Base-by-base conservation (phyloP, 2,113 vertebrate species). In the Oxyruncus cristatus region DNA sequence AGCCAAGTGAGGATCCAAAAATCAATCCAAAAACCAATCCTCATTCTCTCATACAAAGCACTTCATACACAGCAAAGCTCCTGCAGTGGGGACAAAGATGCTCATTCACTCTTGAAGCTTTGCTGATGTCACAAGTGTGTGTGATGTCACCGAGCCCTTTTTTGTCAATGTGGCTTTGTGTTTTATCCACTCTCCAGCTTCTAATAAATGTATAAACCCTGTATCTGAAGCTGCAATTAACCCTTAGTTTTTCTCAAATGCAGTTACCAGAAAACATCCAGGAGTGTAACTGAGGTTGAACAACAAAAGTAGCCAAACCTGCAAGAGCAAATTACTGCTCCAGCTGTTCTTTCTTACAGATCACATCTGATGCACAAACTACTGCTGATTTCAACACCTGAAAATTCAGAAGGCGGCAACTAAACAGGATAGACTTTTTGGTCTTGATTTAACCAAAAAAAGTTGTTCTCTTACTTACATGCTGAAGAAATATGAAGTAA, bases 131-230 rank as follows among this genome's bases (percentile, higher is more conserved):
- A 97, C 84, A 90, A 91, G 81, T 19, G 37, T 39, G 16, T 82
- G 72, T 95, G 97, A 97, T 78, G 83, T 95, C 97, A 98, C 86
- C 2, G 11, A 89, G 95, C 92, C 88, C 88, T 17, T 94, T 66
- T 58, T 49, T 44, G 92, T 96, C 96, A 98, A 97, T 12, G 85
- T 47, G 77, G 88, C 97, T 98, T 97, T 98, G 97, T 98, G 41
- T 58, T 92, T 91, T 47, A 62, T 53, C 77, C 76, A 53, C 82
- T 86, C 92, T 72, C 67, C 59, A 84, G 85, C 58, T 76, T 85
- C 61, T 75, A 76, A 89, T n/a, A 91, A 85, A 87, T 58, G 10
- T 23, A 65, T 75, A 52, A 42, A 23, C 61, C 87, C 6, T 11
- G 24, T 61, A 72, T 82, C 71, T 76, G 55, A 71, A 89, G 85